Evolutionary conservation across 2,888 invertebrate genomes (phyloP), one percentile per base, ranked within the genome.

Genomic region (Leptopilina syphax): DNA sequence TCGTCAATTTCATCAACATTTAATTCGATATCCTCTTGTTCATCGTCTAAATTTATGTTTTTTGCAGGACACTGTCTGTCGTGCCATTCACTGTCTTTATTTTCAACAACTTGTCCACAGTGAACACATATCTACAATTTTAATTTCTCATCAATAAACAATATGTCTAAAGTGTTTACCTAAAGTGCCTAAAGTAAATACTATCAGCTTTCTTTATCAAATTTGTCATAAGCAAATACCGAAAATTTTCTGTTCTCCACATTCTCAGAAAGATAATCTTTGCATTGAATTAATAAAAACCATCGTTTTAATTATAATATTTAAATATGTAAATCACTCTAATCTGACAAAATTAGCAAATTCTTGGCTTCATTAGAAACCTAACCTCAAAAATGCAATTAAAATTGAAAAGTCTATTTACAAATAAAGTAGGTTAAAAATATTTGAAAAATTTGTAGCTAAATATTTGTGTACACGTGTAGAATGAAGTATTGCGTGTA

Each of bases 1-100:
- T 73, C 73, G 9, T 73, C 73, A 1, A 73, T n/a, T 41, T 34
- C 73, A 57, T 73, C 73, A 34, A 73, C 73, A n/a, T 73, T 73
- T 10, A 73, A 41, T 10, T 73, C 73, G 34, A 41, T 10, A 57
- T 73, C 73, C 0, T 73, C 70, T 50, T 70, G 70, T 6, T 70
- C 73, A 8, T 73, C 73, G 34, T 73, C 73, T n/a, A 73, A 13
- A 57, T n/a, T 73, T 41, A 27, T 57, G 57, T 34, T n/a, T 57
- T 73, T 73, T 34, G 13, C 57, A 0, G 50, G 57, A 73, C 73
- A 73, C n/a, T 73, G 73, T 27, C 73, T 73, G 12, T 73, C 73
- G n/a, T 73, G 73, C 73, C 73, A 73, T 34, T 73, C 73, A n/a
- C 73, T 73, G 34, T 73, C 73, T 73, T 73, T 73, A 57, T 73